Evolutionary conservation across 2,113 vertebrate species (phyloP).

Genomic region (Xyrauchen texanus): DNA sequence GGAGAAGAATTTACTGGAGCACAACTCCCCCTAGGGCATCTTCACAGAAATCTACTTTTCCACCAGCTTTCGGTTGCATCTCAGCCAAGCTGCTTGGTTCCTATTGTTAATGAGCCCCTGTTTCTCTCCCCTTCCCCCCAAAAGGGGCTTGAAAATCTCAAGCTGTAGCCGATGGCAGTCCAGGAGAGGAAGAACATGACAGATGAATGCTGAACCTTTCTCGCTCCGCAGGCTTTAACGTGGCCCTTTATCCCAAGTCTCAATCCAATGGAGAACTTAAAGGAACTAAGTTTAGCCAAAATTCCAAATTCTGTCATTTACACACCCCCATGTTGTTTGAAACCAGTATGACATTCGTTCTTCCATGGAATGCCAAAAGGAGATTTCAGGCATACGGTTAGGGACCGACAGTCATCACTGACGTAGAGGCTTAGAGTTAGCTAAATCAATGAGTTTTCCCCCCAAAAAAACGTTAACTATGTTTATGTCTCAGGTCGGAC

Average conservation of each 20-base stretch:
- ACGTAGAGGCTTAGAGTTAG: no score
- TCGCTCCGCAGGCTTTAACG: conserved; percentile 36
- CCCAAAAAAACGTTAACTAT: no score
- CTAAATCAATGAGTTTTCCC: no score
- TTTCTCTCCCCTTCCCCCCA: conserved; percentile 21
- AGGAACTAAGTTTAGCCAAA: no score
- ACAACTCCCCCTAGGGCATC: conserved; percentile 78
- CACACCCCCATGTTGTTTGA: no score
- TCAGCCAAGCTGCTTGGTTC: conserved; percentile 43
- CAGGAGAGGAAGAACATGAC: conserved; percentile 47
- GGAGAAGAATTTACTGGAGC: conserved; percentile 79
- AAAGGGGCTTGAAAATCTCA: conserved; percentile 44
- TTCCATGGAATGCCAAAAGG: no score
- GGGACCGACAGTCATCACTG: no score
- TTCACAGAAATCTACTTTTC: conserved; percentile 50
- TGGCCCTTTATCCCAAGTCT: conserved; percentile 6
- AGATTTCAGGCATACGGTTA: no score
- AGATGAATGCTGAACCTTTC: conserved; percentile 45
- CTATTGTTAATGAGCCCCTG: conserved; percentile 46
- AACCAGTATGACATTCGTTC: no score
- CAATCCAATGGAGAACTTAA: not conserved
- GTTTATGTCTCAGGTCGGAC: no score
- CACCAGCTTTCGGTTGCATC: conserved; percentile 6
- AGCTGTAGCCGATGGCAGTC: conserved; percentile 56
- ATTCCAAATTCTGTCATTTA: no score